phyloP scores from a whole-genome alignment of 2,888 invertebrate genomes.

The Andrena hattorfiana region DNA sequence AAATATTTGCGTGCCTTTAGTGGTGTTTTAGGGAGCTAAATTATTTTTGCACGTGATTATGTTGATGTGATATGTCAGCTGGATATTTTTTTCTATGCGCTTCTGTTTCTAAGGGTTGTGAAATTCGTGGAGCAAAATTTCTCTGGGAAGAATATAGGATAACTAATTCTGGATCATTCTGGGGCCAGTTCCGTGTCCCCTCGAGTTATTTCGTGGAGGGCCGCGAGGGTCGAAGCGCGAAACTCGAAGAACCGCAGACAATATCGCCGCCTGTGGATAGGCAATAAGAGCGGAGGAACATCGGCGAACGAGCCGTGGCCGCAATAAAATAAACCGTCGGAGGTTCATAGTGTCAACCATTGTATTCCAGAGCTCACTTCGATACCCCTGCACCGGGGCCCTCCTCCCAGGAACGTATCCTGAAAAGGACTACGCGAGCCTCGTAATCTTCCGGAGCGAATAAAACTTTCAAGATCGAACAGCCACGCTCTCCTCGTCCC shows the following conservation, averaged over 20 bases:
- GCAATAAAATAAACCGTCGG: constrained; percentile 71
- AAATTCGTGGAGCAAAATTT: too few relatives aligned
- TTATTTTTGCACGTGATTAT: too few relatives aligned
- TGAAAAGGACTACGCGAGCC: constrained; percentile 12
- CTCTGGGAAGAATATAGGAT: too few relatives aligned
- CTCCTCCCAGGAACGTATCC: constrained; percentile 32
- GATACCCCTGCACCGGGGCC: constrained; percentile 33
- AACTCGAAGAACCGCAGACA: constrained; percentile 32
- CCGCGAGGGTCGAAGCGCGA: constrained; percentile 29
- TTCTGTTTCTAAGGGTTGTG: too few relatives aligned
- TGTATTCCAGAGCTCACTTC: constrained; percentile 64
- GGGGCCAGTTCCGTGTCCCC: constrained; percentile 31
- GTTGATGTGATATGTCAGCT: too few relatives aligned
- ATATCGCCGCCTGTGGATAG: constrained; percentile 52
- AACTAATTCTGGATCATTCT: constrained; percentile 1
- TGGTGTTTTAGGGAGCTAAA: too few relatives aligned
- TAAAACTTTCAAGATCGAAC: constrained; percentile 23
- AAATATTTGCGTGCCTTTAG: too few relatives aligned
- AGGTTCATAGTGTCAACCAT: constrained; percentile 72
- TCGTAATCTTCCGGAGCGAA: constrained; percentile 29
- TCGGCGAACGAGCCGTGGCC: constrained; percentile 41
- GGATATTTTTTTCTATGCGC: too few relatives aligned
- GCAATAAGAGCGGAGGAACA: constrained; percentile 52
- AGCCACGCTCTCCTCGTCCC: neutral
- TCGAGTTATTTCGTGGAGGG: constrained; percentile 12